These are phyloP conservation scores for Agrochola lota DNA, from an alignment of 2,888 invertebrate genomes.

Conservation along the genomic window DNA sequence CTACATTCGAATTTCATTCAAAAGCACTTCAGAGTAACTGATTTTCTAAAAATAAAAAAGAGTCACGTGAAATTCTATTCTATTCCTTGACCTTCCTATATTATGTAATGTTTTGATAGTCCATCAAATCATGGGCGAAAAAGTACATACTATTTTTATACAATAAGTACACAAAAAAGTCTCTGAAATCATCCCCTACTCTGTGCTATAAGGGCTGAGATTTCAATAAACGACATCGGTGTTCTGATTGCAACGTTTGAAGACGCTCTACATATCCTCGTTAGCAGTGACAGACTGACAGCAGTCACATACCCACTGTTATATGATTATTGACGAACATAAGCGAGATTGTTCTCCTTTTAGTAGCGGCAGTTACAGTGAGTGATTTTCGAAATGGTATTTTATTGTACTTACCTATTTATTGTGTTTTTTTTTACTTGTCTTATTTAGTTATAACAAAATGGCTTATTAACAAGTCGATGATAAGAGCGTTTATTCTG, in stretches of 20 bases:
- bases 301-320: constrained; percentile 24
- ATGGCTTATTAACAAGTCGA: not conserved
- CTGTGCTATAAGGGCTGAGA: constrained; percentile 81
- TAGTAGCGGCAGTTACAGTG: not conserved
- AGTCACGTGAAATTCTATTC: too few relatives aligned
- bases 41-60: too few relatives aligned
- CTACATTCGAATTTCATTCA: too few relatives aligned
- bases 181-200: constrained; percentile 69
- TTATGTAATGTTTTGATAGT: too few relatives aligned
- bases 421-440: not conserved
- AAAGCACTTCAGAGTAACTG: too few relatives aligned
- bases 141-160: too few relatives aligned
- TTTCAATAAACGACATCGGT: constrained; percentile 87
- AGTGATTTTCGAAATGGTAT: constrained; percentile 11
- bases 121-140: too few relatives aligned
- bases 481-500: not conserved
- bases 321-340: constrained; percentile 44
- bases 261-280: constrained; percentile 77
- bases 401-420: not conserved
- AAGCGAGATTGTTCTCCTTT: constrained; percentile 33
- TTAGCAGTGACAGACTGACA: constrained; percentile 78
- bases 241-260: constrained; percentile 82
- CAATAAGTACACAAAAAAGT: not conserved
- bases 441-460: not conserved
- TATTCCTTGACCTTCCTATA: too few relatives aligned